Percentiles rank a stretch among this genome's conserved stretches.
Evolutionary conservation across 2,888 invertebrate species (phyloP).

Genomic region (Mythimna lalbum): DNA sequence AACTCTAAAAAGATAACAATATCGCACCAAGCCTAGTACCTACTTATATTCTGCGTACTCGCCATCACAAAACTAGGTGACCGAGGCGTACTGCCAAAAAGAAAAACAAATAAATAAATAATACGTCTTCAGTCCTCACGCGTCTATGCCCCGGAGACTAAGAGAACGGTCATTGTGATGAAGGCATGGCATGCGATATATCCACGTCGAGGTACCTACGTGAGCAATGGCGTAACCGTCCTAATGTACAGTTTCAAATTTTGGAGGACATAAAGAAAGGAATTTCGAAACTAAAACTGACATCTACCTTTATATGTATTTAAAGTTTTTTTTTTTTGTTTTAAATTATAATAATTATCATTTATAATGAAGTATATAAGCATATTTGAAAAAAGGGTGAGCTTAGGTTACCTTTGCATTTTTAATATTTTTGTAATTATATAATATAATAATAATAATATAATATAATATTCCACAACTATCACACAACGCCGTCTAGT

Average conservation of each 20-base stretch:
- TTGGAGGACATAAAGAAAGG: not conserved
- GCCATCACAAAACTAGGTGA: constrained; percentile 11
- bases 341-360: too few relatives aligned
- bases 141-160: constrained; percentile 39
- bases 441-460: too few relatives aligned
- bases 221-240: constrained; percentile 10
- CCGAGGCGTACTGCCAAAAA: constrained; percentile 13
- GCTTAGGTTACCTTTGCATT: too few relatives aligned
- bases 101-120: constrained; percentile 39
- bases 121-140: constrained; percentile 37
- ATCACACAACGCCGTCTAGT: too few relatives aligned
- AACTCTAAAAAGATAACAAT: too few relatives aligned
- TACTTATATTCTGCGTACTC: not conserved
- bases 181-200: constrained; percentile 54
- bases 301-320: not conserved
- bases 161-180: constrained; percentile 51
- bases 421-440: too few relatives aligned
- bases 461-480: too few relatives aligned
- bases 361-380: too few relatives aligned
- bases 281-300: not conserved
- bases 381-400: too few relatives aligned
- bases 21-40: not conserved
- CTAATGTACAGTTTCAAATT: constrained; percentile 25
- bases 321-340: too few relatives aligned
- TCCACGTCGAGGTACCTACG: constrained; percentile 32